phyloP scores from a whole-genome alignment of 2,888 invertebrate genomes.

The Sphaerophoria taeniata region DNA sequence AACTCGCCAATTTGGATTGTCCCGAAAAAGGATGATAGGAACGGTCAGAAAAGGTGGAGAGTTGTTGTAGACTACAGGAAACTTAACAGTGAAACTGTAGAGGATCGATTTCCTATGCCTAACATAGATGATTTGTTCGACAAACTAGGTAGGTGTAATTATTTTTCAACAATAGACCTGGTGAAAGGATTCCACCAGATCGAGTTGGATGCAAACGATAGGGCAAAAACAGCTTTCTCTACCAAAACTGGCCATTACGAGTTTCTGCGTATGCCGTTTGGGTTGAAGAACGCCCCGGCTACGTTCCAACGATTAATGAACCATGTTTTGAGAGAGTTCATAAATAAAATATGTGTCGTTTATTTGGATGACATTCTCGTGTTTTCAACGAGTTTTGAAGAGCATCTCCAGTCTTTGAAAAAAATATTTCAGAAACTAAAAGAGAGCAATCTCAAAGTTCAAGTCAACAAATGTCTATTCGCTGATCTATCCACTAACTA shows the following conservation, averaged over 20 bases:
- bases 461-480: constrained; percentile 10
- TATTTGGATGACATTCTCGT: constrained; percentile 76
- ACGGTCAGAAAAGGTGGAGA: constrained; percentile 38
- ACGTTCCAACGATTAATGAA: constrained; percentile 76
- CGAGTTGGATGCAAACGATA: constrained; percentile 11
- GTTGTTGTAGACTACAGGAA: constrained; percentile 23
- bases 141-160: neutral
- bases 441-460: constrained; percentile 4
- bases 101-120: neutral
- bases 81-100: neutral
- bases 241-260: constrained; percentile 33
- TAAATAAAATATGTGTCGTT: constrained; percentile 41
- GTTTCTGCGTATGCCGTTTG: constrained; percentile 28
- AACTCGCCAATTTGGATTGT: constrained; percentile 69
- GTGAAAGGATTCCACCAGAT: constrained; percentile 10
- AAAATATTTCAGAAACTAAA: constrained; percentile 4
- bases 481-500: constrained; percentile 9
- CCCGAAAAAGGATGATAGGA: constrained; percentile 62
- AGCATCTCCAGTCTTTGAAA: neutral
- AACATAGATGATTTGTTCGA: neutral
- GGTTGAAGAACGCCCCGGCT: constrained; percentile 32
- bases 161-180: neutral
- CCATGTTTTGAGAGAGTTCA: constrained; percentile 74
- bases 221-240: constrained; percentile 35
- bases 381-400: neutral